Percentiles rank a stretch among this genome's conserved stretches.
Conservation (phyloP, 2,113 vertebrate genomes). For the Pseudonaja textilis region DNA sequence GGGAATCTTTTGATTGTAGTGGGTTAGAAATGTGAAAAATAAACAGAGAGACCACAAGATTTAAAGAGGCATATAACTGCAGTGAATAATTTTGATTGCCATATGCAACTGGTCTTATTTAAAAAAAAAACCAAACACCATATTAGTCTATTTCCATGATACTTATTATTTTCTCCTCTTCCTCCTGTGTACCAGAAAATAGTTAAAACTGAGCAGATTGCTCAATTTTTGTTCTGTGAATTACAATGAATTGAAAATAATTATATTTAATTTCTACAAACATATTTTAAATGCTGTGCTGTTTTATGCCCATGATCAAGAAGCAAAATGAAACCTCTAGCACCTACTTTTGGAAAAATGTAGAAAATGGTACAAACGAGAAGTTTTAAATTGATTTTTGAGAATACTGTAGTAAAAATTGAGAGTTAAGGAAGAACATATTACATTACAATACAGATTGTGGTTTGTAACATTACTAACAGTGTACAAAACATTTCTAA, state of each 20-base stretch:
- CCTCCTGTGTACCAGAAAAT: neutral
- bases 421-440: neutral
- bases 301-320: neutral
- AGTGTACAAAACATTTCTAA: neutral
- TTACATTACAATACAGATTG: neutral
- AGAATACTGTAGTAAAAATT: neutral
- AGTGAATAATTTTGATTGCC: neutral
- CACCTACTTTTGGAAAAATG: neutral
- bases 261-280: neutral
- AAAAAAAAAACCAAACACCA: neutral
- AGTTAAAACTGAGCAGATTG: neutral
- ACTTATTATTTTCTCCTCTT: neutral
- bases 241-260: neutral
- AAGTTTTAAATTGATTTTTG: neutral
- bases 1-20: neutral
- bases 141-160: neutral
- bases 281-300: neutral
- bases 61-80: neutral
- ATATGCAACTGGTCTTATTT: neutral
- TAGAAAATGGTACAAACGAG: neutral
- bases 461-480: neutral
- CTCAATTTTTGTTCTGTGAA: neutral
- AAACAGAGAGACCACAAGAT: neutral
- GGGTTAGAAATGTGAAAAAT: neutral
- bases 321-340: neutral